Base-by-base conservation (phyloP, 2,797 vertebrate genomes). In the Hippoglossus hippoglossus region DNA sequence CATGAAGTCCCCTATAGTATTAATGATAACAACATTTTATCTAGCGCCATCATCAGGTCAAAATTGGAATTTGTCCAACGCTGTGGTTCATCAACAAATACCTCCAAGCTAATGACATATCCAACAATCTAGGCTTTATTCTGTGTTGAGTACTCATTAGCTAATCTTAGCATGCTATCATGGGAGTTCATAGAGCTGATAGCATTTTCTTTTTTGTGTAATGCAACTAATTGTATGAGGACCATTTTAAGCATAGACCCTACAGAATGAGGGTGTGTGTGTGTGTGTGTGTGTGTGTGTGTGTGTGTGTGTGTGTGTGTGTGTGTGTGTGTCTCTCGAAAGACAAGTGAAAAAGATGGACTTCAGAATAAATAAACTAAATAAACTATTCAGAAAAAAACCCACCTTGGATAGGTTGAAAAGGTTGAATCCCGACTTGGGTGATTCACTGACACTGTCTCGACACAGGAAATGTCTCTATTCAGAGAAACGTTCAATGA, bases 361-460 rank as follows among this genome's bases (percentile, higher is more conserved):
- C 77, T 76, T 78, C 36, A 73, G 50, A 50, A 71, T 41, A 77
- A 77, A 81, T 72, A 28, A 79, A 81, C 49, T 74, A 67, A 31
- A 77, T 75, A 53, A 83, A 76, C 50, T 58, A 53, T 53, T 71
- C 53, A 41, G 62, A 81, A 28, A 84, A 78, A 80, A 81, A 49
- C n/a, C n/a, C n/a, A 75, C 49, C 75, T 82, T 72, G 63, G 52
- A 63, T 54, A 39, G n/a, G 55, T 70, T 84, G 64, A 87, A 86
- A 86, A 81, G 73, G 57, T 71, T 81, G 71, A 68, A 55, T 88
- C 22, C 60, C 1, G 24, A 66, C 77, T 76, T 73, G 54, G 25
- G 62, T 75, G 75, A 82, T 73, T 86, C 71, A 84, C 78, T 71
- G 75, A 80, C 68, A 68, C 57, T 25, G 81, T 90, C 87, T 89